phyloP scores from a whole-genome alignment of 2,797 vertebrate species.

The Gadopsis bispinosus region DNA sequence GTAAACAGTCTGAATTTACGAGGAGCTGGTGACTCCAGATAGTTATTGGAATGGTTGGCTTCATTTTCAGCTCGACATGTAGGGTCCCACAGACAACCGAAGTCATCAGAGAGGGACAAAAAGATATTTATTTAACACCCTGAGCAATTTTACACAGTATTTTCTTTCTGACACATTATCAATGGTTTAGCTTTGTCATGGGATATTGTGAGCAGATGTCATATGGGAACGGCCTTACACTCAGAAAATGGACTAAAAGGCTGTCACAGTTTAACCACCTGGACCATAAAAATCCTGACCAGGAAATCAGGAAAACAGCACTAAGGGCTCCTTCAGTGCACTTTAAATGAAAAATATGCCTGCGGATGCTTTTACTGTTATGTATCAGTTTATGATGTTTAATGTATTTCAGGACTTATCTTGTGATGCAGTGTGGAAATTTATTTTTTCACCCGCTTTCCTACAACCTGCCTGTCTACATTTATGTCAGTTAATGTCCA shows the following conservation, averaged over 20 bases:
- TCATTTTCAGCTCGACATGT: background rate
- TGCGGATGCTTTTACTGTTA: slow-evolving; percentile 35
- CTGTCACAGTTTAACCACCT: slow-evolving; percentile 22
- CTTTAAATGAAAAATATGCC: slow-evolving; percentile 43
- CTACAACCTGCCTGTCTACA: slow-evolving; percentile 5
- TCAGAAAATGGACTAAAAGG: slow-evolving; percentile 22
- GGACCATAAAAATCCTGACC: slow-evolving; percentile 28
- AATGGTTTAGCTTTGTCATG: background rate
- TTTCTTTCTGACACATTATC: background rate
- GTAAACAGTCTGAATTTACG: background rate
- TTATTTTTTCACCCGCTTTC: background rate
- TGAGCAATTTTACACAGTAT: background rate
- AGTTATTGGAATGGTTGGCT: background rate
- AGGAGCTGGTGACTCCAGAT: background rate
- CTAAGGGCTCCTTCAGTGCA: slow-evolving; percentile 21
- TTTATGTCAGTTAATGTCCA: slow-evolving; percentile 29
- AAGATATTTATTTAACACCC: background rate
- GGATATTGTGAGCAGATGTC: slow-evolving; percentile 19
- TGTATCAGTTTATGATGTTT: slow-evolving; percentile 42
- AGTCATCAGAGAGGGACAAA: background rate
- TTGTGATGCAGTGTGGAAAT: slow-evolving; percentile 19
- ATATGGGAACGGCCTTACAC: background rate
- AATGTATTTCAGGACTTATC: slow-evolving; percentile 39
- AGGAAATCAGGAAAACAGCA: slow-evolving; percentile 24
- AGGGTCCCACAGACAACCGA: background rate